Base-by-base conservation (phyloP, 1,140 invertebrate genomes). In the Zaprionus camerounensis region DNA sequence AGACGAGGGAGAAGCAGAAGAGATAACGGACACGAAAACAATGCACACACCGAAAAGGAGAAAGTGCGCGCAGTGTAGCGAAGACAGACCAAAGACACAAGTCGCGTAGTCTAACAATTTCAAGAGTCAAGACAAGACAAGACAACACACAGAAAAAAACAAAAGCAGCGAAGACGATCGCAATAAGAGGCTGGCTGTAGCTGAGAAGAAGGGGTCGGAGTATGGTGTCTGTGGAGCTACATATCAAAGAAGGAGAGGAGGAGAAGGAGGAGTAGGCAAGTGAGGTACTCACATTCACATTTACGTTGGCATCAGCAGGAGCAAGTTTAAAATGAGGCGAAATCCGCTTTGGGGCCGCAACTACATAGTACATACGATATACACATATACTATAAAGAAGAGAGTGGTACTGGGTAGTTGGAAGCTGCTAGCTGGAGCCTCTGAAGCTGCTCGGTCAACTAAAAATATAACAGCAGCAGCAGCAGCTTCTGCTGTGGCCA, bases 321-420 rank as follows among this genome's bases (percentile, higher is more conserved):
- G 46, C 46, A 51, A 51, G 46, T 51, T 51, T 51, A 51, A 51
- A 51, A 51, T 51, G 46, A 51, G 46, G 22, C 46, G 46, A 51
- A 24, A 51, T 51, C 46, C 46, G 46, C 46, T 51, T 51, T 46
- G 41, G n/a, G 15, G 15, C 38, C 38, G 38, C 41, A n/a, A 44
- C 46, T n/a, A 44, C n/a, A 44, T 1, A 44, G 7, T 15, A 11
- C n/a, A 17, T 9, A 46, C 20, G 20, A 1, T 3, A 46, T 11
- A 24, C 46, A 24, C 46, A 22, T n/a, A 51, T 20, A 20, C 20
- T 20, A 20, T 22, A 24, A 11, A 51, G 17, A 51, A 24, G 46
- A 51, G 46, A 51, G 20, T 51, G 46, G 46, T 22, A 51, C n/a
- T 46, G 41, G 41, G 46, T 3, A 22, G 46, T 13, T 51, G 46